Evolutionary conservation across 2,797 vertebrate species (phyloP), one percentile per base, ranked within the genome.

Genomic region (Rhinophrynus dorsalis): DNA sequence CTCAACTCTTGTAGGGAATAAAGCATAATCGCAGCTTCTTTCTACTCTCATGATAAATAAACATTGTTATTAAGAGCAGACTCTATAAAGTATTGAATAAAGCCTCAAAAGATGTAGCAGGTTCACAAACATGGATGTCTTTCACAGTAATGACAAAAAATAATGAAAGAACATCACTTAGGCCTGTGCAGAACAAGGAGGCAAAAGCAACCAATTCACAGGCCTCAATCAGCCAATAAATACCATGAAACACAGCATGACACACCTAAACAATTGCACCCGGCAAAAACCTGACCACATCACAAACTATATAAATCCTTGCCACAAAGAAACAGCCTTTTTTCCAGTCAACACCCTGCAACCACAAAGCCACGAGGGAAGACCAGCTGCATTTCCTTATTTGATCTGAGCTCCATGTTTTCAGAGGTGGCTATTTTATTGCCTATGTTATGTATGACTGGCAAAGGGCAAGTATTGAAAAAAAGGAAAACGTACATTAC

Each of bases 261-360:
- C 68, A 72, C 61, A 64, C 68, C 61, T 72, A 65, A n/a, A 58
- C 61, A 65, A 65, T 65, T 58, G 65, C 52, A 51, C 37, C 29
- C 37, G 35, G 26, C 33, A 50, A 6, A 23, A 50, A 50, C 32
- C 33, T 40, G 30, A 65, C 60, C 61, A 65, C 60, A 38, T 65
- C 44, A 72, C 60, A 72, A 55, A 58, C 18, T 2, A 20, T 24
- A 62, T 11, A 20, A 57, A 58, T 40, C 15, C 32, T 32, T 27
- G 8, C 8, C 42, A 23, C 10, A 23, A 29, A 61, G 21, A 11
- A 27, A n/a, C n/a, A 23, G n/a, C 33, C 33, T 13, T n/a, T 40
- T n/a, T n/a, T 6, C 47, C 17, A 32, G 30, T 17, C 32, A 33
- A 24, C 32, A 50, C 32, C 60, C 24, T 44, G 23, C 6, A 20